These are phyloP conservation scores for Oncorhynchus gorbuscha DNA, from an alignment of 2,113 vertebrate species.

Conservation along the genomic window DNA sequence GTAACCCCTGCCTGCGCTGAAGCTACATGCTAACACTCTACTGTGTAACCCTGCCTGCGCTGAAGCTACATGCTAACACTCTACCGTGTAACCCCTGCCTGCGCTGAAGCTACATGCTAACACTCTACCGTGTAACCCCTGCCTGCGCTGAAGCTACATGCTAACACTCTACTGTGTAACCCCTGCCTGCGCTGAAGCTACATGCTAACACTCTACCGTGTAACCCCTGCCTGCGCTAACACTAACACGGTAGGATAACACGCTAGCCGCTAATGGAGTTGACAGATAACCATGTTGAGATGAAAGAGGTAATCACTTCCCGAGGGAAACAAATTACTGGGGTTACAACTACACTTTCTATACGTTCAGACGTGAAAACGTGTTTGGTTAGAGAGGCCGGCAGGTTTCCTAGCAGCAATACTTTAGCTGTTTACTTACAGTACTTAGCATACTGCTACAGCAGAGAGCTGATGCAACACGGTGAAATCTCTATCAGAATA, in stretches of 20 bases:
- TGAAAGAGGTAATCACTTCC: slow-evolving; percentile 42
- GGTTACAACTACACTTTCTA: slow-evolving; percentile 25
- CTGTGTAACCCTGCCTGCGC: not conserved
- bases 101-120: not conserved
- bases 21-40: not conserved
- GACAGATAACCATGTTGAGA: slow-evolving; percentile 43
- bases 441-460: slow-evolving; percentile 11
- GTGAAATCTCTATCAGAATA: slow-evolving; percentile 48
- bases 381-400: slow-evolving; percentile 10
- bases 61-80: not conserved
- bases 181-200: not conserved
- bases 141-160: not conserved
- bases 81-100: not conserved
- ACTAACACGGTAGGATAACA: not conserved
- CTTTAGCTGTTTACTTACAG: slow-evolving; percentile 50
- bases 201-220: not conserved
- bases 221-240: not conserved
- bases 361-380: slow-evolving; percentile 26
- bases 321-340: slow-evolving; percentile 39
- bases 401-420: slow-evolving; percentile 13
- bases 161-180: not conserved
- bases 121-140: not conserved
- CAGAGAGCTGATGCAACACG: slow-evolving; percentile 53
- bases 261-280: slow-evolving; percentile 29
- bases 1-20: not conserved